Base-by-base conservation (phyloP, 2,113 vertebrate species). In the Neofelis nebulosa region DNA sequence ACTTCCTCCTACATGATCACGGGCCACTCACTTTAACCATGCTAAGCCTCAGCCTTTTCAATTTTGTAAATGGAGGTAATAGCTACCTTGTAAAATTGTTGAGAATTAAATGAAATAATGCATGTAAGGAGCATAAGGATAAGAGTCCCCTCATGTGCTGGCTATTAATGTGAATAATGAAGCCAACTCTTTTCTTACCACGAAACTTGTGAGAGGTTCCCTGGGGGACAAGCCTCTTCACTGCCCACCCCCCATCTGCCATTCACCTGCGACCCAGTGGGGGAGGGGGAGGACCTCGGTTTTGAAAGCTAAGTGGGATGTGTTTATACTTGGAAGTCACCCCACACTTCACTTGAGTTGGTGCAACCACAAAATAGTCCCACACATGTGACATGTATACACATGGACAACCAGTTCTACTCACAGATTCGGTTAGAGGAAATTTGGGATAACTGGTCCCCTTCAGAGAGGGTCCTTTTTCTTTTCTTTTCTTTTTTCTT, bases 241-340 rank as follows among this genome's bases (percentile, higher is more conserved):
- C 6, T 9, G 19, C 4, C 14, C 23, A 2, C 45, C 9, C 27
- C 18, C 61, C 15, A 27, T 4, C 21, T 5, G 14, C 29, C 25
- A 2, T 1, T 19, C 61, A 16, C 41, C 41, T n/a, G 7, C 33
- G 25, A 0, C 5, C 3, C 29, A 33, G 29, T 12, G 6, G 76
- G 11, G 12, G 38, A 19, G 3, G 38, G 11, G n/a, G 74, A 86
- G 48, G 68, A 4, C 9, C 76, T 84, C 18, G 31, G 78, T 55
- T 82, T 85, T 48, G 23, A 66, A 74, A 89, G 61, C 66, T 29
- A 50, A 94, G 57, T 33, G 74, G 5, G 29, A 25, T 29, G 31
- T 81, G 76, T 78, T 95, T 31, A 48, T 86, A 76, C 38, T 38
- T 80, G 76, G 65, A 95, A 97, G 71, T 41, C 48, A 74, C 15